Percentiles rank a stretch among this genome's conserved stretches.
Conservation (phyloP, 1,140 invertebrate species). For the Atta colombica region DNA sequence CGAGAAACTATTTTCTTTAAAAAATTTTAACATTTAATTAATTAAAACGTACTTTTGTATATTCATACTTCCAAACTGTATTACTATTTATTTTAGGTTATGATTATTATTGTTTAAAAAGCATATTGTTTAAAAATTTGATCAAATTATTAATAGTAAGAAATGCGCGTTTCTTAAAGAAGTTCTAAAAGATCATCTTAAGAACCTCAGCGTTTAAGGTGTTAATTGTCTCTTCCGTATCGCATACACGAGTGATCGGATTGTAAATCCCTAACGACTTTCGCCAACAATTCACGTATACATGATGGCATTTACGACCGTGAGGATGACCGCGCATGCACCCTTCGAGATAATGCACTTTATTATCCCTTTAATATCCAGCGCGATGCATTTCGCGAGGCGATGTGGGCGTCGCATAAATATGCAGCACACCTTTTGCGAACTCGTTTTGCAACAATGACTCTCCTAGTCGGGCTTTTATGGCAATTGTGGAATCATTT, state of each 20-base stretch:
- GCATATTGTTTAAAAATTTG: background rate
- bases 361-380: constrained; percentile 72
- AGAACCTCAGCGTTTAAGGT: background rate
- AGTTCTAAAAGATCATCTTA: too few relatives aligned
- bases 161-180: background rate
- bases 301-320: constrained; percentile 40
- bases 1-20: background rate
- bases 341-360: constrained; percentile 65
- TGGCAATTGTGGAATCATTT: constrained; percentile 26
- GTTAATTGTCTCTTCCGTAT: constrained; percentile 43
- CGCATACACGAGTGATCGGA: background rate
- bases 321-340: constrained; percentile 14
- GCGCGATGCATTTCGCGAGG: constrained; percentile 7
- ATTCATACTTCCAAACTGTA: background rate
- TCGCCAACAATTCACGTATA: constrained; percentile 31
- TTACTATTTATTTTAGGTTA: background rate
- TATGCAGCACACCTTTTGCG: constrained; percentile 4
- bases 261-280: constrained; percentile 55
- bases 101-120: background rate
- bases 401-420: constrained; percentile 54
- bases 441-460: constrained; percentile 48
- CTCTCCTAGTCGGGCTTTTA: constrained; percentile 37
- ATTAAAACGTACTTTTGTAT: background rate
- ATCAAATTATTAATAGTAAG: background rate
- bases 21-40: background rate